Evolutionary conservation across 2,888 invertebrate genomes (phyloP), one percentile per base, ranked within the genome.

Genomic region (Caenorhabditis doughertyi): DNA sequence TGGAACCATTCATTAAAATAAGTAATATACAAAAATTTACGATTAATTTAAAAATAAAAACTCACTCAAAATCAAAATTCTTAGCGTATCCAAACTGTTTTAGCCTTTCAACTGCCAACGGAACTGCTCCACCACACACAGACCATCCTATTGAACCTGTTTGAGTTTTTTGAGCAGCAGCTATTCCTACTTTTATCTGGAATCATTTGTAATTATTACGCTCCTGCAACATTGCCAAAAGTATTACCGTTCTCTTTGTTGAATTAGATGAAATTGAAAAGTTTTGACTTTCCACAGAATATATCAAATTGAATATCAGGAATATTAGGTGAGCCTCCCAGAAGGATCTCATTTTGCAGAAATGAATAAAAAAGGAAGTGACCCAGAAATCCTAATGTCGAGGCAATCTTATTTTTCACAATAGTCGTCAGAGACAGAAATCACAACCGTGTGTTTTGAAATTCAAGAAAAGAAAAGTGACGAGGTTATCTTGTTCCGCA

Each of bases 1-100:
- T n/a, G n/a, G n/a, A n/a, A n/a, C n/a, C n/a, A n/a, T n/a, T n/a
- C n/a, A n/a, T n/a, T n/a, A n/a, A n/a, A n/a, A n/a, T n/a, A n/a
- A n/a, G n/a, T n/a, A n/a, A n/a, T n/a, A n/a, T n/a, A n/a, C n/a
- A n/a, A 29, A 0, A 35, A n/a, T 9, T 23, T 16, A 21, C n/a
- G 2, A 18, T 47, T 5, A 47, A 13, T 47, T 13, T n/a, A n/a
- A 18, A 47, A 18, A 18, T 4, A 27, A n/a, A 13, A n/a, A 32
- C 67, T 68, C 23, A 84, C 84, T 82, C 72, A 53, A 84, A 84
- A 64, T 80, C 77, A 56, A 82, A 68, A 39, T 80, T 55, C 7
- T 80, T 67, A 11, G 77, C 72, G 23, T 53, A 77, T 42, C 80
- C 80, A 23, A 56, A 49, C 25, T 56, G 44, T 44, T 68, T 71